Evolutionary conservation across 23 tunicate genomes (phyloP).

Genomic region (Ascidia mentula): DNA sequence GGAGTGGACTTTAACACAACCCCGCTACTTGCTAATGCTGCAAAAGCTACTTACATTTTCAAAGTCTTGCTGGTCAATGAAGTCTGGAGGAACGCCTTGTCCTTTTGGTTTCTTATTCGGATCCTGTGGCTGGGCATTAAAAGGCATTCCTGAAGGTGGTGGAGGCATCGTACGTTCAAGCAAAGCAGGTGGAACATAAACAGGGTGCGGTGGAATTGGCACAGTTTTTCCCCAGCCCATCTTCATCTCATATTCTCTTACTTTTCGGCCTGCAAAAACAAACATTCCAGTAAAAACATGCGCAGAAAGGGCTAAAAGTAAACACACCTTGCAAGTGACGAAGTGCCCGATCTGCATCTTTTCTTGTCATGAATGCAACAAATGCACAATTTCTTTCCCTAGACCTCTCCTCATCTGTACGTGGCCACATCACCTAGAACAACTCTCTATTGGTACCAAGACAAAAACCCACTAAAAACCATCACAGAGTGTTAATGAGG

Average conservation of each 20-base stretch:
- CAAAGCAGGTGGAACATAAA: slow-evolving; percentile 89
- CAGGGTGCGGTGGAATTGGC: slow-evolving; percentile 90
- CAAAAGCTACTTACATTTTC: slow-evolving; percentile 59
- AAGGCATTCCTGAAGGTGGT: slow-evolving; percentile 89
- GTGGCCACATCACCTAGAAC: slow-evolving; percentile 93
- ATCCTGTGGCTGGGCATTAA: slow-evolving; percentile 87
- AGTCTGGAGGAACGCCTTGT: slow-evolving; percentile 73
- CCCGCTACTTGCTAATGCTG: background rate
- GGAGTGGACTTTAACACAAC: background rate
- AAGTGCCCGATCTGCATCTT: slow-evolving; percentile 91
- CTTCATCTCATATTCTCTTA: slow-evolving; percentile 88
- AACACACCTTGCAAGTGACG: slow-evolving; percentile 82
- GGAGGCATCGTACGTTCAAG: slow-evolving; percentile 88
- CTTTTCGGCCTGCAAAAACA: slow-evolving; percentile 47
- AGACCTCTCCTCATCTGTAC: slow-evolving; percentile 88
- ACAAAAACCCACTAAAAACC: background rate
- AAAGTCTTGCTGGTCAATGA: slow-evolving; percentile 75
- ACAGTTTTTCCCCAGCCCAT: slow-evolving; percentile 96
- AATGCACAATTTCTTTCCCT: slow-evolving; percentile 91
- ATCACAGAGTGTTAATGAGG: background rate
- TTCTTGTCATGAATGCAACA: slow-evolving; percentile 96
- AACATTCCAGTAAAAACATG: background rate
- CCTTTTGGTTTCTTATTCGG: slow-evolving; percentile 62
- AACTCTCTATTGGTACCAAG: background rate
- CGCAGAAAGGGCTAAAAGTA: background rate